phyloP scores from a whole-genome alignment of 64 coral and sea anemone species.

The Stichodactyla helianthus region DNA sequence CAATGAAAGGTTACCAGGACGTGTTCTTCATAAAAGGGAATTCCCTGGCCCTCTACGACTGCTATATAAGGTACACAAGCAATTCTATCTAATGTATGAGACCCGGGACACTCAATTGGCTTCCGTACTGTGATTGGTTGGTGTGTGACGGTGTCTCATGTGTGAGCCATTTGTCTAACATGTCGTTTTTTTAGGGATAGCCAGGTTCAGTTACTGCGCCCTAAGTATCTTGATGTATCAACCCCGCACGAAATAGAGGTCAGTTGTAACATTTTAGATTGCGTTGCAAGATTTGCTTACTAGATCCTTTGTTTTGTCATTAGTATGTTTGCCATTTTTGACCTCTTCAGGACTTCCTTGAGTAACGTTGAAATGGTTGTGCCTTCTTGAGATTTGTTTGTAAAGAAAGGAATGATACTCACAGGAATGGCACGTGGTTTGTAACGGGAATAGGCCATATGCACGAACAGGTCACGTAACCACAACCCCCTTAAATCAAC shows the following conservation, averaged over 20 bases:
- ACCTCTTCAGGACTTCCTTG: no score
- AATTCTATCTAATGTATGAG: neutral
- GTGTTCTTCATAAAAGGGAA: slow-evolving; percentile 39
- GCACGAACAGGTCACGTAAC: no score
- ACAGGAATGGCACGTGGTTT: no score
- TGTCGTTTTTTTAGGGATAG: neutral
- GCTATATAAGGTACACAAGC: slow-evolving; percentile 23
- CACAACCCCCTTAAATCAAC: no score
- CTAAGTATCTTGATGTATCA: neutral
- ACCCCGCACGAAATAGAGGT: neutral
- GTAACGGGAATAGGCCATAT: no score
- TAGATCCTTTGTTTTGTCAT: no score
- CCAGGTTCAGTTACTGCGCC: neutral
- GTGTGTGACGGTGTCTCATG: neutral
- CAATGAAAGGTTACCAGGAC: slow-evolving; percentile 2
- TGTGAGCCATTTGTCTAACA: neutral
- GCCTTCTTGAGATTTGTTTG: no score
- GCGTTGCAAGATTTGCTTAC: no score
- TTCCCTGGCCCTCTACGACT: slow-evolving; percentile 34
- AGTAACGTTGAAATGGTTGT: no score
- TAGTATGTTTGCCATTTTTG: no score
- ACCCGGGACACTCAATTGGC: neutral
- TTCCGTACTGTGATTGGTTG: neutral
- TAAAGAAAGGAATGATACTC: no score
- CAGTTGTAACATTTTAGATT: neutral